Percentiles rank a stretch among this genome's conserved stretches.
Conservation (phyloP, 2,888 invertebrate genomes). For the Phasia obesa region DNA sequence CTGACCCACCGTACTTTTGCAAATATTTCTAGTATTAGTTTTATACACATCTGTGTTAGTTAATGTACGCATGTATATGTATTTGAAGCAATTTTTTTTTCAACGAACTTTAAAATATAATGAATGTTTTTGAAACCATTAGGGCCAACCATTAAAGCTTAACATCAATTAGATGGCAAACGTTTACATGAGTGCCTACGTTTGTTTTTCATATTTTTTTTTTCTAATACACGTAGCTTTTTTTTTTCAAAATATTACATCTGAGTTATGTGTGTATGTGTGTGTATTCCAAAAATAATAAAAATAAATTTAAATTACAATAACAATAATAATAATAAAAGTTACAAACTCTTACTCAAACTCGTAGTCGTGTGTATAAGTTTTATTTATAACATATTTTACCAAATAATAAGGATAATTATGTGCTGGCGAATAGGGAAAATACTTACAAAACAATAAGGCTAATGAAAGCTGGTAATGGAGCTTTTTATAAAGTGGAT, state of each 20-base stretch:
- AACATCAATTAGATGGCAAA: constrained; percentile 62
- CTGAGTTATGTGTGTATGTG: neutral
- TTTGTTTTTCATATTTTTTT: too few species aligned
- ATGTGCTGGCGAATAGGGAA: constrained; percentile 18
- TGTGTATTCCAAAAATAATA: neutral
- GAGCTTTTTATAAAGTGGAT: neutral
- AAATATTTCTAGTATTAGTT: constrained; percentile 4
- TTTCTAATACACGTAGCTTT: neutral
- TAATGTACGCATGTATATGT: constrained; percentile 17
- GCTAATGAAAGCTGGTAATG: neutral
- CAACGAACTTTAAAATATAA: constrained; percentile 48
- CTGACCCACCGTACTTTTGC: neutral
- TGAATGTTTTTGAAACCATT: constrained; percentile 65
- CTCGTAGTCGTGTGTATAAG: neutral
- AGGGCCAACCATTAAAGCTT: constrained; percentile 68
- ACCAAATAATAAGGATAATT: constrained; percentile 4
- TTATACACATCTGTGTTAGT: neutral
- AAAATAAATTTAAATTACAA: constrained; percentile 12
- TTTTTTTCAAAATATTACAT: neutral
- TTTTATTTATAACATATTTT: constrained; percentile 11
- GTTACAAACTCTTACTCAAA: neutral
- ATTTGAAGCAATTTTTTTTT: constrained; percentile 36
- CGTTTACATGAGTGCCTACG: constrained; percentile 10
- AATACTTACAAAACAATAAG: constrained; percentile 32
- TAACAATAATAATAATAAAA: too few species aligned